Evolutionary conservation across 2,797 vertebrate species (phyloP), one percentile per base, ranked within the genome.

Genomic region (Astyanax mexicanus): DNA sequence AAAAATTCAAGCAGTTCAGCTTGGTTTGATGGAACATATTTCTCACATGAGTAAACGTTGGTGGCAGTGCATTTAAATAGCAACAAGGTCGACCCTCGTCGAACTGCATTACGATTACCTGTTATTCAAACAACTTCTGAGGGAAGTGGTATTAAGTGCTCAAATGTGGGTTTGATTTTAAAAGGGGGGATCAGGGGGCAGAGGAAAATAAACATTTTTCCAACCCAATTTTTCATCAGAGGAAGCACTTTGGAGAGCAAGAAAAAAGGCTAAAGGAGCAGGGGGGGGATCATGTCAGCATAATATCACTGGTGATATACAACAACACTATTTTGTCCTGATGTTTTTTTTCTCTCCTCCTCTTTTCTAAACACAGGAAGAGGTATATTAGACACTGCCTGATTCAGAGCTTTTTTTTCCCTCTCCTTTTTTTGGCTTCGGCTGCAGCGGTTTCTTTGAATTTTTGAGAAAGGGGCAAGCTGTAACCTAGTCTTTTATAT

Each of bases 121-220:
- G 86, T 85, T 86, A 80, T 79, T 89, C 82, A 82, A 73, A 84
- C 74, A 83, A 82, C 83, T 91, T 92, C 89, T 86, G 86, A 72
- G 85, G 81, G 84, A 71, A 44, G 52, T 76, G 81, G 89, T 87
- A 91, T 88, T 91, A 89, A 85, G 80, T 78, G 67, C 79, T 87
- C 75, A 87, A 89, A 91, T 83, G 81, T 72, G 71, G 72, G 54
- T 86, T 91, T 78, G 81, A 87, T 86, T 87, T 86, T 81, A 87
- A 91, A 91, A 58, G 58, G 75, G 57, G 17, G 10, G 3, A 15
- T 29, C 8, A 27, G 13, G 68, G 84, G 84, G 61, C 60, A 73
- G 82, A 52, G 82, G 79, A 89, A 92, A 94, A 93, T 83, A 92
- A 92, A 86, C 83, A 86, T 85, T 80, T 85, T 74, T 84, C 64